Evolutionary conservation across 1,140 invertebrate genomes (phyloP).

Genomic region (Neuroterus valhalla): DNA sequence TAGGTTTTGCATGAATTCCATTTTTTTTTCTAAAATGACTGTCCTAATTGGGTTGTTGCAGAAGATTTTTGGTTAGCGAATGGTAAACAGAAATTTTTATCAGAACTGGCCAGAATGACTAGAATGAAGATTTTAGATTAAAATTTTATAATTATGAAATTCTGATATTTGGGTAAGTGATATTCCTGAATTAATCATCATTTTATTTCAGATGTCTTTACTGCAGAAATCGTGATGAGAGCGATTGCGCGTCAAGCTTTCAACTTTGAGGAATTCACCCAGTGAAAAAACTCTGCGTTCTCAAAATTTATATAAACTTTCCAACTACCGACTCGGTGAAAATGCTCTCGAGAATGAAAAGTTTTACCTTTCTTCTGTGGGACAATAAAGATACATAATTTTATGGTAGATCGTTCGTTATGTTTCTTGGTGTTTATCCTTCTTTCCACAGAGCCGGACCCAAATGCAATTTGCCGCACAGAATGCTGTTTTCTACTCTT

Average conservation of each 20-base stretch:
- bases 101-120: too few species aligned
- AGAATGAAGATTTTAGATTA: too few species aligned
- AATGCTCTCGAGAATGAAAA: conserved; percentile 1
- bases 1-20: too few species aligned
- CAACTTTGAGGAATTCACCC: conserved; percentile 56
- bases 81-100: too few species aligned
- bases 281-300: conserved; percentile 36
- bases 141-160: conserved; percentile 21
- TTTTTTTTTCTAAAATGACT: too few species aligned
- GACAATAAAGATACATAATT: conserved; percentile 69
- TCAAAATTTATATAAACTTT: conserved; percentile 38
- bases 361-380: conserved; percentile 60
- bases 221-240: conserved; percentile 69
- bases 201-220: conserved; percentile 67
- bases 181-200: conserved; percentile 29
- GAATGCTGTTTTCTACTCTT: too few species aligned
- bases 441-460: too few species aligned
- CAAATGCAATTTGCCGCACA: too few species aligned
- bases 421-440: neutral
- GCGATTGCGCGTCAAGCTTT: conserved; percentile 70
- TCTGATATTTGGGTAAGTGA: conserved; percentile 5
- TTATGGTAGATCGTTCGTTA: conserved; percentile 54
- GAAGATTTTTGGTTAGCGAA: too few species aligned
- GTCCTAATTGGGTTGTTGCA: too few species aligned
- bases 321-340: conserved; percentile 16